Base-by-base conservation (phyloP, 2,113 vertebrate species). In the Canis aureus region DNA sequence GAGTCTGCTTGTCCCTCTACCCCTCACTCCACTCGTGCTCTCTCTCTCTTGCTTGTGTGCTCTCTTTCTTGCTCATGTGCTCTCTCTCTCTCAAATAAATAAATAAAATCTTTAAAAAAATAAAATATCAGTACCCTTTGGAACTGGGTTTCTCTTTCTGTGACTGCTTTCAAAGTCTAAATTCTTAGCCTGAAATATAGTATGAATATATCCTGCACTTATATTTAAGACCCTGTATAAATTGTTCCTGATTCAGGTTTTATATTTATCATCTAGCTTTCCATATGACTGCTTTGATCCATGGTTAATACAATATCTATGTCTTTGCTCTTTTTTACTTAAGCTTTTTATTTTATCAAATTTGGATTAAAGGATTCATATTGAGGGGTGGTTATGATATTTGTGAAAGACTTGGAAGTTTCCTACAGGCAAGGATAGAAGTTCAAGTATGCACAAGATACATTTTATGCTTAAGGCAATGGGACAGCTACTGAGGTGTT, bases 301-400 rank as follows among this genome's bases (percentile, higher is more conserved):
- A 73, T 53, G 4, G 10, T 64, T 53, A 79, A 64, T 27, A 62
- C 4, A 84, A 19, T 11, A 67, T 57, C 22, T 67, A 80, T 7
- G 13, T 15, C 3, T 91, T 88, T 85, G 8, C 6, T 62, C 11
- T 29, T 81, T 80, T 62, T 76, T 43, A 1, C 19, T 90, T 83
- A 74, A 84, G n/a, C 16, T 20, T 91, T 85, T 71, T 81, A 13
- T 96, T 90, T 90, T 85, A 69, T 93, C 19, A 93, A 55, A 17
- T 35, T 93, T n/a, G 9, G 5, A 69, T 80, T 74, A 93, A 53
- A 66, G 8, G 19, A 35, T 88, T 87, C 35, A 79, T 84, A 25
- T 1, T 59, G 32, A 82, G 27, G 3, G 29, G 0, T 69, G 1
- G 43, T 38, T 89, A 55, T 67, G 2, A 27, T 49, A 86, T 89